Evolutionary conservation across 2,797 vertebrate genomes (phyloP).

Genomic region (Tauraco hartlaubi): DNA sequence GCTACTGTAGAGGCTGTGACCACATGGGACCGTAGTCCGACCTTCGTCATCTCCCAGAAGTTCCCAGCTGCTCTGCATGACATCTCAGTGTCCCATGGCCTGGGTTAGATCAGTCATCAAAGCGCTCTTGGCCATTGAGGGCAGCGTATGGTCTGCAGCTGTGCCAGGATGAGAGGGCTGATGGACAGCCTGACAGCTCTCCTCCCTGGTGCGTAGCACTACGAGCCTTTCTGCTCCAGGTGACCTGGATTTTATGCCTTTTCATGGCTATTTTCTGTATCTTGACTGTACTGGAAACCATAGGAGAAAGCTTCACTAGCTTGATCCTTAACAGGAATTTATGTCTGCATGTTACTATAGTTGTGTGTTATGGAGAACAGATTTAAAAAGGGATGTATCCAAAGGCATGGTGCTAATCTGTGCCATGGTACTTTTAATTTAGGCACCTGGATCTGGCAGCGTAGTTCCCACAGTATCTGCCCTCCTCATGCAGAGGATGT

Average conservation of each 20-base stretch:
- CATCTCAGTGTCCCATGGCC: neutral
- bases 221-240: neutral
- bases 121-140: neutral
- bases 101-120: neutral
- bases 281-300: neutral
- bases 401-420: neutral
- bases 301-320: neutral
- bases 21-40: neutral
- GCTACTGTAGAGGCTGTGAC: neutral
- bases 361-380: neutral
- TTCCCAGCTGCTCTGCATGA: neutral
- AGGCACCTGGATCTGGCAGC: neutral
- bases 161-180: neutral
- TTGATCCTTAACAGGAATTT: neutral
- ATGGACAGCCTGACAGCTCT: neutral
- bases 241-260: neutral
- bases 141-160: neutral
- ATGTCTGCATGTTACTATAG: neutral
- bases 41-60: neutral
- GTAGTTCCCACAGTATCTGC: neutral
- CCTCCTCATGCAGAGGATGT: neutral
- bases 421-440: neutral
- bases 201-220: fast-evolving
- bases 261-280: neutral
- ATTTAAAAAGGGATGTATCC: neutral